A percentile compares a stretch with the other conserved stretches of the same genome.
These are phyloP conservation scores for Pachypsylla venusta DNA, from an alignment of 1,140 invertebrate species.

Conservation along the genomic window DNA sequence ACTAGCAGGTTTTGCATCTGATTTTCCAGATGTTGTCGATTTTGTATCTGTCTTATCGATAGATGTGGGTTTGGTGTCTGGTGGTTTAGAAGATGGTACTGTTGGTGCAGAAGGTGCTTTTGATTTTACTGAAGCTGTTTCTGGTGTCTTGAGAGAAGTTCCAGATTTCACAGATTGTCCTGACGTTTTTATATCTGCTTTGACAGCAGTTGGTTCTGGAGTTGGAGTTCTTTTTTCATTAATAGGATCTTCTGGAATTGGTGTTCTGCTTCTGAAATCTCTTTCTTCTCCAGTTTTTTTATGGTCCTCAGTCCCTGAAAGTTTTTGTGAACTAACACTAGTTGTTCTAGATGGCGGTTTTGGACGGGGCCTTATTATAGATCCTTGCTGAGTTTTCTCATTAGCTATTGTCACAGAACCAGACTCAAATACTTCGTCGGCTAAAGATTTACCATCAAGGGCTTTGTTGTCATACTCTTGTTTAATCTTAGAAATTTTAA, in stretches of 20 bases:
- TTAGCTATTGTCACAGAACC: slow-evolving; percentile 16
- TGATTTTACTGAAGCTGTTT: slow-evolving; percentile 25
- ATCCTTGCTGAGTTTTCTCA: slow-evolving; percentile 21
- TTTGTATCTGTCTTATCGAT: slow-evolving; percentile 6
- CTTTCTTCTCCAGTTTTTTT: slow-evolving; percentile 18
- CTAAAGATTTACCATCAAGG: slow-evolving; percentile 15
- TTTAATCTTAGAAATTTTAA: slow-evolving; percentile 54
- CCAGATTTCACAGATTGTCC: slow-evolving; percentile 20
- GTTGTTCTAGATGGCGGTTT: slow-evolving; percentile 16
- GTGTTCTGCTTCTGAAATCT: slow-evolving; percentile 33
- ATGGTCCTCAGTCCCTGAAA: slow-evolving; percentile 18
- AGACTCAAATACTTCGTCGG: slow-evolving; percentile 16
- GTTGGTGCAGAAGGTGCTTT: slow-evolving; percentile 28
- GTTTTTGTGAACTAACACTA: slow-evolving; percentile 20
- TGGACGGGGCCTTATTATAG: slow-evolving; percentile 18
- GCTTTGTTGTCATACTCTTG: slow-evolving; percentile 34
- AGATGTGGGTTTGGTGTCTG: neutral
- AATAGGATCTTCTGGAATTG: slow-evolving; percentile 33
- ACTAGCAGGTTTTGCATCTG: neutral
- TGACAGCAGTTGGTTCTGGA: slow-evolving; percentile 21
- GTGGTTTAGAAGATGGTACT: slow-evolving; percentile 13
- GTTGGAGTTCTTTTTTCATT: slow-evolving; percentile 28
- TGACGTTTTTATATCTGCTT: slow-evolving; percentile 27
- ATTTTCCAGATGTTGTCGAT: neutral
- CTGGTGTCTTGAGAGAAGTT: slow-evolving; percentile 26